phyloP scores from a whole-genome alignment of 2,113 vertebrate species.

The Oncorhynchus masou region DNA sequence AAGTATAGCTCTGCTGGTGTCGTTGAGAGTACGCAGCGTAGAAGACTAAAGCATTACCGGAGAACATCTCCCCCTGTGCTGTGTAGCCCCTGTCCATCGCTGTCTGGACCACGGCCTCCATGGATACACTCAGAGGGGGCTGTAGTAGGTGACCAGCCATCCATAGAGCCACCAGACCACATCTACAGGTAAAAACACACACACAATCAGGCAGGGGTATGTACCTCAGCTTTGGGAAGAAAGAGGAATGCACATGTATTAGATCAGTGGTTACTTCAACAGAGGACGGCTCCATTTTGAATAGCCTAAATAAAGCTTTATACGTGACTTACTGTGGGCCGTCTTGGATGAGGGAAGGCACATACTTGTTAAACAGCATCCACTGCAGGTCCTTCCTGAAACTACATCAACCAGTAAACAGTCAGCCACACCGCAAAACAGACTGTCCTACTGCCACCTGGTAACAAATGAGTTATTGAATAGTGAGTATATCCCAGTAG shows the following conservation, averaged over 20 bases:
- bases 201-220: not conserved
- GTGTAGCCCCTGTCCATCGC: conserved; percentile 79
- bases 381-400: conserved; percentile 82
- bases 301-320: not conserved
- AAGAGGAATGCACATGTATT: not conserved
- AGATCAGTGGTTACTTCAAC: not conserved
- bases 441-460: too few relatives aligned
- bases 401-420: conserved; percentile 59
- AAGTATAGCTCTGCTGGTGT: not conserved
- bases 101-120: conserved; percentile 73
- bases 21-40: not conserved
- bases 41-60: conserved; percentile 68
- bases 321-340: conserved; percentile 83
- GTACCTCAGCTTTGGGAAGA: not conserved
- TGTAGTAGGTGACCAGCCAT: conserved; percentile 78
- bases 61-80: conserved; percentile 89
- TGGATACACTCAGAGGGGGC: conserved; percentile 41
- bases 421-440: not conserved
- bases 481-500: too few relatives aligned
- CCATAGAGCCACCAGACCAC: conserved; percentile 88
- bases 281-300: too few relatives aligned
- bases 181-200: conserved; percentile 62
- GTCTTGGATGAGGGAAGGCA: conserved; percentile 88
- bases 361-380: conserved; percentile 81
- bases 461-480: too few relatives aligned